Evolutionary conservation across 2,888 invertebrate species (phyloP), one percentile per base, ranked within the genome.

Genomic region (Thymelicus sylvestris): DNA sequence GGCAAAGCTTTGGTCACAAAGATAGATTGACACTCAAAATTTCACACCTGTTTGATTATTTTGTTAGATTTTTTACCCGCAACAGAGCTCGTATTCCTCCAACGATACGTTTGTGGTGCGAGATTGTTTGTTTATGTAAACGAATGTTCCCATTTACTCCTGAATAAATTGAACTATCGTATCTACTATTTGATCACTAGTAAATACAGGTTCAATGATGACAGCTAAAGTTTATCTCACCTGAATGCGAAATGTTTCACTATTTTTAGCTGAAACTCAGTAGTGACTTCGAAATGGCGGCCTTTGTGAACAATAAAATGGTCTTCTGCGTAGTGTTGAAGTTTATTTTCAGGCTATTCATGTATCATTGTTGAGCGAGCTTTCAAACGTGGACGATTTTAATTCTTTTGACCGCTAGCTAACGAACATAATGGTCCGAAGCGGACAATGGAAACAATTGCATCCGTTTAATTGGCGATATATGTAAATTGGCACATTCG

Each of bases 301-400:
- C 59, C 48, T 48, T 66, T 66, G 59, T 60, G 66, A 60, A 15
- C 24, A 15, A 24, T 66, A 15, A 60, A 60, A 59, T 66, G 39
- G 59, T 31, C 55, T 59, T 38, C 24, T 59, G 38, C 48, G 48
- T 66, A 48, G 12, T 38, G 59, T 38, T 19, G 48, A n/a, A 47
- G 10, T 57, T 44, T 60, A 66, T 48, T 66, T 66, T 60, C 59
- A 60, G 66, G 59, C 66, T 60, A 59, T 66, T 57, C 57, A 66
- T 57, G 31, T 57, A 13, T 38, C 41, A 66, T 66, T 66, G 66
- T 66, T 10, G 47, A 59, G n/a, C 7, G 13, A 66, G 31, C 24
- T 47, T 57, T 66, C n/a, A 57, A 66, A 66, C n/a, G 57, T 44
- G 15, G 55, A 24, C 31, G 47, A 59, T 52, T 66, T 66, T 47